Percentiles rank a stretch among this genome's conserved stretches.
phyloP scores from a whole-genome alignment of 1,140 invertebrate genomes.

The Lasioglossum baleicum region DNA sequence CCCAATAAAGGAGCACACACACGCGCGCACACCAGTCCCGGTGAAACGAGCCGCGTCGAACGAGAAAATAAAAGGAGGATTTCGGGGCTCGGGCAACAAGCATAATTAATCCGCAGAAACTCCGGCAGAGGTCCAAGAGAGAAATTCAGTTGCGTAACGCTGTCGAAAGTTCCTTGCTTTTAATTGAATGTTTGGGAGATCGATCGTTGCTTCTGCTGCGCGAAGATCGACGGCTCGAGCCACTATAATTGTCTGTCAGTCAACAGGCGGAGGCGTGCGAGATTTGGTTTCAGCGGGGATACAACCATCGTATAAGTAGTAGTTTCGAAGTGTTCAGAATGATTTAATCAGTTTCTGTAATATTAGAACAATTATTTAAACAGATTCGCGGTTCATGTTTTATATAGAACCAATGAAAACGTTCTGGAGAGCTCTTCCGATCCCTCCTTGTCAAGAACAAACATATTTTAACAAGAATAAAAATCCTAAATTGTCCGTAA shows the following conservation, averaged over 20 bases:
- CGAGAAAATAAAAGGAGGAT: conserved; percentile 37
- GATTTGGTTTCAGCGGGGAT: no score
- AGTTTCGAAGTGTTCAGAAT: no score
- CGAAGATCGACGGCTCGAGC: not conserved
- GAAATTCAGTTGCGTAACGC: conserved; percentile 23
- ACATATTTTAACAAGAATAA: no score
- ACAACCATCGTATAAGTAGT: no score
- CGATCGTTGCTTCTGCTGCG: not conserved
- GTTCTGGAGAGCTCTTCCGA: no score
- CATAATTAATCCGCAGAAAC: conserved; percentile 21
- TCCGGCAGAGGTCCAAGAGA: not conserved
- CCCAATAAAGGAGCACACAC: conserved; percentile 61
- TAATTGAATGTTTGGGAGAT: not conserved
- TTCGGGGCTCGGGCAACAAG: not conserved
- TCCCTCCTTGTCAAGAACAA: no score
- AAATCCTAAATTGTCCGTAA: no score
- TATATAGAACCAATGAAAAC: no score
- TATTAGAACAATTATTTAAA: no score
- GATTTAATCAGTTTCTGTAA: no score
- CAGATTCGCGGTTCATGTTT: no score
- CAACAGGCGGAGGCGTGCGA: no score
- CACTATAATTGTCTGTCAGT: not conserved
- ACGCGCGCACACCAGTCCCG: not conserved
- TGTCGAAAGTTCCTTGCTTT: not conserved
- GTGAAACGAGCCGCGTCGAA: conserved; percentile 28